Conservation (phyloP, 2,113 vertebrate species). For the Acrocephalus arundinaceus region DNA sequence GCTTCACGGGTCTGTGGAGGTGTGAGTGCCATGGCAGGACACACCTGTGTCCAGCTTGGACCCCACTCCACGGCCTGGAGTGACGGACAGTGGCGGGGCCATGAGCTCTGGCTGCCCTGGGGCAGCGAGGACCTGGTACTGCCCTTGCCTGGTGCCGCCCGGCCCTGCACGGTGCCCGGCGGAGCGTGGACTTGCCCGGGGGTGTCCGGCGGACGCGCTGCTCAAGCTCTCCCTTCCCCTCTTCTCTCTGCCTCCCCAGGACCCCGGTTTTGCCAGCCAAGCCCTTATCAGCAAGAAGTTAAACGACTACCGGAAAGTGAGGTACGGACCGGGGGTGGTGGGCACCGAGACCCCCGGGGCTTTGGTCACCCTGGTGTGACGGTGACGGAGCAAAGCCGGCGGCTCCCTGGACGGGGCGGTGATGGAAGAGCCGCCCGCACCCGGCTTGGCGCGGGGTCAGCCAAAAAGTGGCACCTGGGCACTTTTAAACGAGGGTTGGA, state of each 20-base stretch:
- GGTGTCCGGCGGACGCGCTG: not conserved
- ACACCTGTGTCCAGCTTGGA: rapidly evolving
- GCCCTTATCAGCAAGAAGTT: slow-evolving; percentile 97
- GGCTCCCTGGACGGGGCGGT: not conserved
- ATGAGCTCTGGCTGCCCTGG: rapidly evolving
- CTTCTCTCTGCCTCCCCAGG: slow-evolving; percentile 75
- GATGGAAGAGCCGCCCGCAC: rapidly evolving
- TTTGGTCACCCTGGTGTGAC: not conserved
- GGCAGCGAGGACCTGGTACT: not conserved
- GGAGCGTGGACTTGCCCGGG: not conserved
- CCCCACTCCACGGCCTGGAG: rapidly evolving
- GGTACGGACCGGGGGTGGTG: slow-evolving; percentile 51
- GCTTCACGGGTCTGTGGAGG: rapidly evolving
- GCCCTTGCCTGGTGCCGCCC: not conserved
- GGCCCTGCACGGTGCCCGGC: not conserved
- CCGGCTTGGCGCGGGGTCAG: rapidly evolving
- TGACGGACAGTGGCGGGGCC: rapidly evolving
- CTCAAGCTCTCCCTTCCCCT: slow-evolving; percentile 59
- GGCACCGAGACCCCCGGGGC: not conserved
- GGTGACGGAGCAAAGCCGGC: not conserved
- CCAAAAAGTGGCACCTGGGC: rapidly evolving
- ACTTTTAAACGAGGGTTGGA: not conserved
- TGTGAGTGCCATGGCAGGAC: not conserved
- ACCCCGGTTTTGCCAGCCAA: slow-evolving; percentile 91
- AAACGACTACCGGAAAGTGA: slow-evolving; percentile 93